phyloP scores from a whole-genome alignment of 2,797 vertebrate species.

The Balearica regulorum region DNA sequence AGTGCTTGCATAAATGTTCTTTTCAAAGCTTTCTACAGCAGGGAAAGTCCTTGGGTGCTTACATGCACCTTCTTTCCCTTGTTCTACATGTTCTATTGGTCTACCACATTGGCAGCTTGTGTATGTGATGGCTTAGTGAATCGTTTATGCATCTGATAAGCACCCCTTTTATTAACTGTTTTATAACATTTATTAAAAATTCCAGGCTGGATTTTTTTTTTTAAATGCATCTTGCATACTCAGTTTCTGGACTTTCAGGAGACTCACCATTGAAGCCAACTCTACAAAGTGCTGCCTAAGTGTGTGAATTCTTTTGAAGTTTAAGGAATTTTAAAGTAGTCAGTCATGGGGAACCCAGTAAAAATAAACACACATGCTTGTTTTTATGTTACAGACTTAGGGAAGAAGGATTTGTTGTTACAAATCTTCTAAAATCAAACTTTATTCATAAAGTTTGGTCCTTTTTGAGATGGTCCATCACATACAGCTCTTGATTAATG shows the following conservation, averaged over 20 bases:
- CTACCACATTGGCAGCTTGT: background rate
- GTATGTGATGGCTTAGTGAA: background rate
- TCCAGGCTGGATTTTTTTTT: background rate
- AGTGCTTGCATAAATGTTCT: background rate
- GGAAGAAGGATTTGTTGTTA: background rate
- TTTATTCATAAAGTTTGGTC: background rate
- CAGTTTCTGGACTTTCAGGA: background rate
- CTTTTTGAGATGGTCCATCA: background rate
- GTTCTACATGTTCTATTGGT: background rate
- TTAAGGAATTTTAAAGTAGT: background rate
- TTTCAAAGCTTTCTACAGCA: background rate
- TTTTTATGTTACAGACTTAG: background rate
- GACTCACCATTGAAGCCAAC: background rate
- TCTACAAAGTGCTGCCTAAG: background rate
- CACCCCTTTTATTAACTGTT: background rate
- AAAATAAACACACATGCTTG: background rate
- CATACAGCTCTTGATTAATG: background rate
- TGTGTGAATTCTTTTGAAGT: background rate
- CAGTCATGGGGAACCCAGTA: background rate
- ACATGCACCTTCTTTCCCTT: background rate
- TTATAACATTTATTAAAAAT: background rate
- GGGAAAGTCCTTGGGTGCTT: background rate
- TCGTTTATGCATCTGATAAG: background rate
- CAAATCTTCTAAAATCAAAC: background rate
- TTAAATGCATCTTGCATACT: background rate